Evolutionary conservation across 2,888 invertebrate genomes (phyloP).

Genomic region (Erebia ligea): DNA sequence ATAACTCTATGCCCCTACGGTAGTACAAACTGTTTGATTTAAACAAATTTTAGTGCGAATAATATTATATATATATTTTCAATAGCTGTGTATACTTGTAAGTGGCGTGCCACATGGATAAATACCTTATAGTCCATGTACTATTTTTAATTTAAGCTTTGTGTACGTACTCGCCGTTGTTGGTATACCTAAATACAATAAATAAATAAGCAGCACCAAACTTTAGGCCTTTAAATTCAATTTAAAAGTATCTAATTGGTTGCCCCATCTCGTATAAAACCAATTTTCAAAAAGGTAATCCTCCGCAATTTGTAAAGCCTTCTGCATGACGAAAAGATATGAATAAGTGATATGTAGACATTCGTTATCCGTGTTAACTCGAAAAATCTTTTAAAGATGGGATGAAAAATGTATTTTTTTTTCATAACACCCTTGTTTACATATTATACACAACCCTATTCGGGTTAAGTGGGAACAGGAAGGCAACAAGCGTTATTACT

Average conservation of each 20-base stretch:
- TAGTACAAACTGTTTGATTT: no score
- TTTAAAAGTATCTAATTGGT: neutral
- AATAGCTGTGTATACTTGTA: no score
- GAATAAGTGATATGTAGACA: slow-evolving; percentile 16
- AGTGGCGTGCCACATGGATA: no score
- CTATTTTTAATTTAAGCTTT: no score
- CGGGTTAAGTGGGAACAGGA: slow-evolving; percentile 40
- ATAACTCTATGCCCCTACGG: no score
- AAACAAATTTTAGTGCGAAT: no score
- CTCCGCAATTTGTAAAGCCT: slow-evolving; percentile 1
- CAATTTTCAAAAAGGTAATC: neutral
- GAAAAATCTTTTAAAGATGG: slow-evolving; percentile 21
- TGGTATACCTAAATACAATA: no score
- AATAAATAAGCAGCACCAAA: no score
- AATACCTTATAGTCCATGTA: no score
- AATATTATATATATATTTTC: no score
- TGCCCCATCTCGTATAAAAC: neutral
- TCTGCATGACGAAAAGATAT: slow-evolving; percentile 10
- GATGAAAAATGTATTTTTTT: slow-evolving; percentile 19
- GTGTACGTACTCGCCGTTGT: no score
- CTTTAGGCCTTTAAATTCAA: neutral
- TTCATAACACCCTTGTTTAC: slow-evolving; percentile 38
- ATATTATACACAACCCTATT: slow-evolving; percentile 38
- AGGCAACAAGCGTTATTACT: slow-evolving; percentile 42
- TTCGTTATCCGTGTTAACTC: slow-evolving; percentile 18